Evolutionary conservation across 2,797 vertebrate genomes (phyloP).

Genomic region (Lerista edwardsae): DNA sequence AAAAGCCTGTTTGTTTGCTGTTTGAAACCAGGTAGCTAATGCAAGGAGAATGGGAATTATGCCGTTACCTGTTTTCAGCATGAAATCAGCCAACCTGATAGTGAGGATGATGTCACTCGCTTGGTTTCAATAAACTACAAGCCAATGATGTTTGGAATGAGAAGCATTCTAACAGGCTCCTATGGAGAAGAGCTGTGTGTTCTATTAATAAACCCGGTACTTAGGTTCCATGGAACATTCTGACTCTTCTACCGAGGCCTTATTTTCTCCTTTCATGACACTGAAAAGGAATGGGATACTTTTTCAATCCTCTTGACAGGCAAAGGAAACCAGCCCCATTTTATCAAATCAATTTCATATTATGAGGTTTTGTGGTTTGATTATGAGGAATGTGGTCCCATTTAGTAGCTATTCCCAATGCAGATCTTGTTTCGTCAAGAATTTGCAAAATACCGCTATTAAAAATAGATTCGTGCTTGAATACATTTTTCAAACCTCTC

Average conservation of each 20-base stretch:
- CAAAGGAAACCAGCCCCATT: background rate
- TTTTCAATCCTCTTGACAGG: conserved; percentile 27
- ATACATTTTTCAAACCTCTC: background rate
- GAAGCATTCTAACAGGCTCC: conserved; percentile 64
- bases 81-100: conserved; percentile 68
- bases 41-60: conserved; percentile 68
- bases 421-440: background rate
- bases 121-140: conserved; percentile 76
- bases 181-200: conserved; percentile 39
- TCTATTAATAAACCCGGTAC: conserved; percentile 69
- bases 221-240: conserved; percentile 59
- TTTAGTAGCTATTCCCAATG: background rate
- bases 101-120: conserved; percentile 70
- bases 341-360: background rate
- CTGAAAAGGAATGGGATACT: conserved; percentile 3
- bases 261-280: conserved; percentile 53
- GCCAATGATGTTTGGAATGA: conserved; percentile 71
- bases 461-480: background rate
- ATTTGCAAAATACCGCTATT: background rate
- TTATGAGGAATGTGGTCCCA: background rate
- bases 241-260: conserved; percentile 53
- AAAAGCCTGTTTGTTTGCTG: conserved; percentile 72
- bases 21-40: conserved; percentile 73
- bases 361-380: background rate
- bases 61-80: conserved; percentile 67